Evolutionary conservation across 2,113 vertebrate genomes (phyloP).

Genomic region (Regulus satrapa): DNA sequence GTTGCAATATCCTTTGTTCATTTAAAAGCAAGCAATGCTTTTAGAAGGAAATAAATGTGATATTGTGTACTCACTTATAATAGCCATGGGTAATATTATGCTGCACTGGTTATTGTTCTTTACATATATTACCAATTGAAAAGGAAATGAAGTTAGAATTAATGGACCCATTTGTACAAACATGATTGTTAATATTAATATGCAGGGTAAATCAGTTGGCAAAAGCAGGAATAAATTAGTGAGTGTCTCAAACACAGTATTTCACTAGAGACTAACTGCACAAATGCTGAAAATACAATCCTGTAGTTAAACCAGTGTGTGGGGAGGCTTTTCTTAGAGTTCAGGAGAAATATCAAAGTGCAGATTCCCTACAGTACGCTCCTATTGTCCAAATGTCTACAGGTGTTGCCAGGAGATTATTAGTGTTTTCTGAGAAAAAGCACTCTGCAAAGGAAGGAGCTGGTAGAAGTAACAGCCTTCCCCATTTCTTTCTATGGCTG

Average conservation of each 20-base stretch:
- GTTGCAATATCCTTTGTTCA: neutral
- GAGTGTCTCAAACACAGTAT: neutral
- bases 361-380: neutral
- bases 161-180: conserved; percentile 34
- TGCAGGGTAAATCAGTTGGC: neutral
- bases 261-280: neutral
- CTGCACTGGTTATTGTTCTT: conserved; percentile 36
- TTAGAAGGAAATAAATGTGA: conserved; percentile 18
- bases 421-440: conserved; percentile 8
- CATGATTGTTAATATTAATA: conserved; percentile 48
- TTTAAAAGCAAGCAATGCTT: conserved; percentile 18
- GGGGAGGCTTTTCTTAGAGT: neutral
- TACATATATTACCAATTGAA: conserved; percentile 10
- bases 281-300: neutral
- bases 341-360: neutral
- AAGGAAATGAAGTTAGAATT: conserved; percentile 52
- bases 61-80: neutral
- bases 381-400: neutral
- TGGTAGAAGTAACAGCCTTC: neutral
- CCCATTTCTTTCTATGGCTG: neutral
- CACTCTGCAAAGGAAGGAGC: neutral
- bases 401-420: neutral
- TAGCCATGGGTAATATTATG: conserved; percentile 22
- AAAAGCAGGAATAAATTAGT: conserved; percentile 22
- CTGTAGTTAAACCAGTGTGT: neutral